phyloP scores from a whole-genome alignment of 2,113 vertebrate species.

The Thermophis baileyi region DNA sequence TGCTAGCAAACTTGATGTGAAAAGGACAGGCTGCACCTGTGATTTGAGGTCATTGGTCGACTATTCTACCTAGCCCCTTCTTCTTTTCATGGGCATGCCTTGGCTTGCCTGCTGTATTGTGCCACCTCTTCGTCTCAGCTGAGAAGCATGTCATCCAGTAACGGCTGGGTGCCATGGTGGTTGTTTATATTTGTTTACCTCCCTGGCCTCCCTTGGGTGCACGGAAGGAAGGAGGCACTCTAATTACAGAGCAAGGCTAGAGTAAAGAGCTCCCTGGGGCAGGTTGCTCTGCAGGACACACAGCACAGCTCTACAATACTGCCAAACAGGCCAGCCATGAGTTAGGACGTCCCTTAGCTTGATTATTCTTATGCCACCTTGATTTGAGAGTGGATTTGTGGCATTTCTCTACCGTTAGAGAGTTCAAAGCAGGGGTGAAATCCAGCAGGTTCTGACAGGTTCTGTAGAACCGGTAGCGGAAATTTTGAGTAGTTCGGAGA shows the following conservation, averaged over 20 bases:
- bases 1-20: conserved; percentile 16
- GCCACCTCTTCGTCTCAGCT: conserved; percentile 18
- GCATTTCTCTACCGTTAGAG: neutral
- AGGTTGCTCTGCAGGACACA: conserved; percentile 12
- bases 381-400: neutral
- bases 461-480: too few relatives aligned
- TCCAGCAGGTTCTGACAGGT: too few relatives aligned
- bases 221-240: neutral
- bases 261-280: conserved; percentile 9
- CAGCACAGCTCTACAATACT: neutral
- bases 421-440: too few relatives aligned
- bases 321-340: neutral
- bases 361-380: neutral
- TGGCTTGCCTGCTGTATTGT: conserved; percentile 58
- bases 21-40: neutral
- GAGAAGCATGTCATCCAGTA: conserved; percentile 44
- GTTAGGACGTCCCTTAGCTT: neutral
- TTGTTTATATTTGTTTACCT: conserved; percentile 37
- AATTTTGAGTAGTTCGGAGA: too few relatives aligned
- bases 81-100: conserved; percentile 58
- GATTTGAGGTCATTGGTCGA: neutral
- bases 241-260: conserved; percentile 4
- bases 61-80: conserved; percentile 9
- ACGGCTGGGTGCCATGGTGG: conserved; percentile 36
- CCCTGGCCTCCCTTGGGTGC: neutral